phyloP scores from a whole-genome alignment of 2,113 vertebrate species.

The Nansenia antarctica region DNA sequence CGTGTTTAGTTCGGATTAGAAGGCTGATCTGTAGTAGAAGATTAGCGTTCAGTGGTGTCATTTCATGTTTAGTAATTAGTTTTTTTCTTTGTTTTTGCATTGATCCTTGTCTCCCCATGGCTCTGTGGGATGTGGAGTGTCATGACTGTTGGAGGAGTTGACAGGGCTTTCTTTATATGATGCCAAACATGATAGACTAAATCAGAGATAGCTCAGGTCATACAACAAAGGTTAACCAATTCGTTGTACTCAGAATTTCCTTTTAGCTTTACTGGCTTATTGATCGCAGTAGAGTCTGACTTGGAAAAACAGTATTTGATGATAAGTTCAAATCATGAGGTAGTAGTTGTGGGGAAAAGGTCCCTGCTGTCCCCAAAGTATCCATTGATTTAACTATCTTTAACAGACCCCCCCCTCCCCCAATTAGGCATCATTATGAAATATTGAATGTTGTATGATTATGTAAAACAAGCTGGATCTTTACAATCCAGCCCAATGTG shows the following conservation, averaged over 20 bases:
- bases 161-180: constrained; percentile 25
- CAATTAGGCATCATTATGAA: constrained; percentile 8
- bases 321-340: neutral
- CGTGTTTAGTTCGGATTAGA: constrained; percentile 45
- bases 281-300: constrained; percentile 19
- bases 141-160: constrained; percentile 7
- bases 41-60: constrained; percentile 32
- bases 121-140: constrained; percentile 35
- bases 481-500: constrained; percentile 13
- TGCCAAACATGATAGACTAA: constrained; percentile 50
- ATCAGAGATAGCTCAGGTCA: constrained; percentile 60
- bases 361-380: constrained; percentile 2
- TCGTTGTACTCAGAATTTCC: constrained; percentile 32
- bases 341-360: neutral
- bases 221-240: neutral
- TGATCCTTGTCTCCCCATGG: constrained; percentile 20
- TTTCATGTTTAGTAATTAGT: constrained; percentile 20
- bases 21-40: constrained; percentile 23
- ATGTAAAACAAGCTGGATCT: constrained; percentile 15
- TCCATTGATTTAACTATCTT: neutral
- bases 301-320: constrained; percentile 24
- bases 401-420: neutral
- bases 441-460: constrained; percentile 8
- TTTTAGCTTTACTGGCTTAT: constrained; percentile 42
- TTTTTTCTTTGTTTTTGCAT: constrained; percentile 23